A percentile compares a stretch with the other conserved stretches of the same genome.
Evolutionary conservation across 2,797 vertebrate genomes (phyloP).

Genomic region (Sus cebifrons): DNA sequence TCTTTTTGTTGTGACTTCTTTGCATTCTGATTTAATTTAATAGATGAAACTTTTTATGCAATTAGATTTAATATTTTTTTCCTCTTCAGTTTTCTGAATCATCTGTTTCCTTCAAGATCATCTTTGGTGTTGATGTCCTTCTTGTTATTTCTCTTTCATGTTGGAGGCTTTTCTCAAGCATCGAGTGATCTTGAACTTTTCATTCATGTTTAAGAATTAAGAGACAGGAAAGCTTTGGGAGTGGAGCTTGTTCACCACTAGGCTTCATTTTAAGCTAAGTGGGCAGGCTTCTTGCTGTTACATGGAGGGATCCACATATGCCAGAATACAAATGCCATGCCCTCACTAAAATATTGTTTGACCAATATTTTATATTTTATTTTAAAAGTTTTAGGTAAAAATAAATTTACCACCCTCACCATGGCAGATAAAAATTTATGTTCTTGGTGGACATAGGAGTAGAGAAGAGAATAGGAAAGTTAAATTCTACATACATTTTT

Average conservation of each 20-base stretch:
- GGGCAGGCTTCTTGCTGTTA: neutral
- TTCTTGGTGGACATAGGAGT: neutral
- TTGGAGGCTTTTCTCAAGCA: neutral
- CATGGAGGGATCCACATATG: neutral
- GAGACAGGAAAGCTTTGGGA: neutral
- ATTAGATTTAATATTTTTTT: conserved; percentile 1
- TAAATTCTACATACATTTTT: neutral
- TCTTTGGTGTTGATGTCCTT: neutral
- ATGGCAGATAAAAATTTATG: neutral
- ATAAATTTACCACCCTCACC: neutral
- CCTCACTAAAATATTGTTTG: neutral
- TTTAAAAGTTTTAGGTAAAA: neutral
- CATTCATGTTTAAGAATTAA: neutral
- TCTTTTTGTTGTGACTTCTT: neutral
- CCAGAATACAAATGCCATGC: neutral
- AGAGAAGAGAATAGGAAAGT: neutral
- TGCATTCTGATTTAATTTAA: neutral
- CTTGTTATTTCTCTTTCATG: neutral
- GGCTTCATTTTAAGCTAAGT: neutral
- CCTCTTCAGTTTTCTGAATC: conserved; percentile 11
- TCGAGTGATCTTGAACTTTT: neutral
- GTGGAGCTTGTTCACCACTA: neutral
- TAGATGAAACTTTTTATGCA: neutral
- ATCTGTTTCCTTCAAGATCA: neutral
- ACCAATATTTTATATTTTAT: neutral